Percentiles rank a stretch among this genome's conserved stretches.
Evolutionary conservation across 2,797 vertebrate genomes (phyloP).

Genomic region (Carduelis carduelis): DNA sequence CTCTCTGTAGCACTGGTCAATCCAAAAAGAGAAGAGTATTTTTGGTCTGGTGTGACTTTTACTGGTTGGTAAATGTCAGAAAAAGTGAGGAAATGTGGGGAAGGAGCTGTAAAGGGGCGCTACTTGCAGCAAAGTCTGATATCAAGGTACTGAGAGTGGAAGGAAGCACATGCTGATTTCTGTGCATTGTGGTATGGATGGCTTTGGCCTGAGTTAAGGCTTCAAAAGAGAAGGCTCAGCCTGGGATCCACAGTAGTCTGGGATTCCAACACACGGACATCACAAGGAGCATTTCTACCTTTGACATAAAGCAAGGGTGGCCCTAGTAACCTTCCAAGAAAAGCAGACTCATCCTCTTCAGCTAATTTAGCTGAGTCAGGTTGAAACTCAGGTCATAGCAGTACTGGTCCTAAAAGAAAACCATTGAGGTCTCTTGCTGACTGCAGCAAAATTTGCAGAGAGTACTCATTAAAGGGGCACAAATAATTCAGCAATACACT

Average conservation of each 20-base stretch:
- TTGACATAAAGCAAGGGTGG: background rate
- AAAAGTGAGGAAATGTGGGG: background rate
- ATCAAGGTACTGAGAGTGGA: background rate
- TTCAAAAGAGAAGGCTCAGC: background rate
- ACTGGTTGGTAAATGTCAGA: background rate
- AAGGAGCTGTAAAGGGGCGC: background rate
- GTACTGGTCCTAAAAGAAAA: background rate
- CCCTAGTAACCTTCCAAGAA: background rate
- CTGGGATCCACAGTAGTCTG: background rate
- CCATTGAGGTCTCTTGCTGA: background rate
- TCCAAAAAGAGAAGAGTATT: background rate
- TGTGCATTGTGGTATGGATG: background rate
- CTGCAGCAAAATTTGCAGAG: background rate
- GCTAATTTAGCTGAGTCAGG: background rate
- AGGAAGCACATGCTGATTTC: background rate
- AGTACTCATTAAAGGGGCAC: background rate
- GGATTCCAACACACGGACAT: background rate
- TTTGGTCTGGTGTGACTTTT: background rate
- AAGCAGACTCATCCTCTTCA: background rate
- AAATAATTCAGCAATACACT: background rate
- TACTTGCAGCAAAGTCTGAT: background rate
- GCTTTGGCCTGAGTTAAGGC: background rate
- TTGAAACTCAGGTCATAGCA: background rate
- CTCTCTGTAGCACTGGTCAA: background rate
- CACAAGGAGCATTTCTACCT: background rate